Base-by-base conservation (phyloP, 2,113 vertebrate genomes). In the Eclectus roratus region DNA sequence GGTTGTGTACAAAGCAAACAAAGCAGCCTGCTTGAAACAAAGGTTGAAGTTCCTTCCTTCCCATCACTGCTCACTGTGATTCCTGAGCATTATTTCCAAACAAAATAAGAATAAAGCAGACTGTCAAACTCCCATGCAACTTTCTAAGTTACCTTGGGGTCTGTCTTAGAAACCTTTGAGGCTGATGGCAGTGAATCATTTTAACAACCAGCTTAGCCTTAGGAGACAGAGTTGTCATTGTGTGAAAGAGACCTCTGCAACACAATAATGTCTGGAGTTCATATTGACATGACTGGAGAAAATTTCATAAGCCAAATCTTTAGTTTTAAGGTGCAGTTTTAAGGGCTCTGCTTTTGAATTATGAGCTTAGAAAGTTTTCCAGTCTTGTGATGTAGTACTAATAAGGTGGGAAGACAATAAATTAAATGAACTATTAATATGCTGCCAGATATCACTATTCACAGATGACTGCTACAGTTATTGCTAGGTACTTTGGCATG, bases 391-490 rank as follows among this genome's bases (percentile, higher is more conserved):
- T 94, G 39, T 85, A 94, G 73, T 94, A 50, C 29, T 96, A 96
- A 94, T 94, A 95, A 93, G 84, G 76, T 82, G 49, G 87, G 84
- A 93, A 94, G 95, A 85, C 82, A 88, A 94, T 96, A 95, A 95
- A 94, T 91, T 94, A 91, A 87, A 85, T 77, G 33, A 47, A 23
- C 76, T 63, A 49, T 91, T 82, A 77, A 92, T 91, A 83, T 1
- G 31, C 77, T 82, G 85, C 92, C 91, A 94, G 66, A 31, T 94
- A 93, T 78, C 69, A 33, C 87, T 96, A 90, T 91, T 93, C 85
- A 91, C 76, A 95, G 87, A 94, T 91, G 95, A 83, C 78, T 96
- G 83, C 80, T 88, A 95, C 89, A 94, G 90, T 93, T 92, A 97
- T 93, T 92, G 73, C 63, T 24, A 68, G 86, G 63, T 93, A 87